These are phyloP conservation scores for Ectemnius continuus DNA, from an alignment of 2,888 invertebrate species.

Conservation along the genomic window DNA sequence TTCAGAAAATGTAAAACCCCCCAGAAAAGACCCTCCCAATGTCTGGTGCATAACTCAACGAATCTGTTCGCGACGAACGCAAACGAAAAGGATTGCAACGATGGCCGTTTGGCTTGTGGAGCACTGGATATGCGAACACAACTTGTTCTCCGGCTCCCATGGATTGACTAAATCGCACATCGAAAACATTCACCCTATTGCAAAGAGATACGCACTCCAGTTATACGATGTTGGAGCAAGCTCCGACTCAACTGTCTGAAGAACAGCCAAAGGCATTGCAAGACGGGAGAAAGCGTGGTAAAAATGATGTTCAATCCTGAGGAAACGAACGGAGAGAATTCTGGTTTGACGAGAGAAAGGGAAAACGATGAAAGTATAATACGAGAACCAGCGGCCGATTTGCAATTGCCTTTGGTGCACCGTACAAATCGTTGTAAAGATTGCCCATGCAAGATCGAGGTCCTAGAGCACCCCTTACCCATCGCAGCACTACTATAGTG, in stretches of 20 bases:
- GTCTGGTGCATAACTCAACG: slow-evolving; percentile 12
- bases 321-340: not conserved
- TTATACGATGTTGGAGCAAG: slow-evolving; percentile 42
- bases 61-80: slow-evolving; percentile 22
- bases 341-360: not conserved
- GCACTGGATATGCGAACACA: too few species aligned
- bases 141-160: too few species aligned
- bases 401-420: too few species aligned
- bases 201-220: slow-evolving; percentile 30
- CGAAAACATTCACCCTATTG: slow-evolving; percentile 50
- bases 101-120: slow-evolving; percentile 15
- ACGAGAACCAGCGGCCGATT: too few species aligned
- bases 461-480: not conserved
- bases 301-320: not conserved
- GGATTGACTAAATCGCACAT: slow-evolving; percentile 33
- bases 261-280: slow-evolving; percentile 21
- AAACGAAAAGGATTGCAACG: slow-evolving; percentile 22
- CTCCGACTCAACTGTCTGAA: slow-evolving; percentile 25
- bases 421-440: not conserved
- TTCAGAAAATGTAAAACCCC: not conserved
- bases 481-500: slow-evolving; percentile 6
- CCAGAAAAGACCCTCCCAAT: too few species aligned
- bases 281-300: not conserved
- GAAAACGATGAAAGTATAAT: not conserved
- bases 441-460: slow-evolving; percentile 6